phyloP scores from a whole-genome alignment of 1,140 invertebrate species.

The Leptoteleia sp. region DNA sequence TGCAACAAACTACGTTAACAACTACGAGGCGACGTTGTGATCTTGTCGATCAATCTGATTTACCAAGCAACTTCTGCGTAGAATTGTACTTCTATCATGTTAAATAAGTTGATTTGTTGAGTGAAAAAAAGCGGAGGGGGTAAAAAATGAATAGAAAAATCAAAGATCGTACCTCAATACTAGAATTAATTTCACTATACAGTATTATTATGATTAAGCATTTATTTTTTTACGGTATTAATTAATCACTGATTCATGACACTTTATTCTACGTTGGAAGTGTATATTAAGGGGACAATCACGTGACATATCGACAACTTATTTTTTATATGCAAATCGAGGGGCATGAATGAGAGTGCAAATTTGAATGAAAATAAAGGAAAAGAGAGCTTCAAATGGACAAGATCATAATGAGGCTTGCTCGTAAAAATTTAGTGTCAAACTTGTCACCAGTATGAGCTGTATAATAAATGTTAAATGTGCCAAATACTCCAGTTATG shows the following conservation, averaged over 20 bases:
- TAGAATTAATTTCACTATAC: constrained; percentile 17
- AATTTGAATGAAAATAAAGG: too few relatives aligned
- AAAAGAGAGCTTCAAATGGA: too few relatives aligned
- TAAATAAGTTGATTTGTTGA: not conserved
- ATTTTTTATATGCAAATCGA: constrained; percentile 35
- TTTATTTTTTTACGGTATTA: constrained; percentile 15
- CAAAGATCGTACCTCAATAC: not conserved
- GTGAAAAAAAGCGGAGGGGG: not conserved
- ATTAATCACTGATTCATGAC: constrained; percentile 12
- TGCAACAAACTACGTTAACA: constrained; percentile 21
- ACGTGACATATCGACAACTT: constrained; percentile 48
- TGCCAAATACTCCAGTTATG: constrained; percentile 79
- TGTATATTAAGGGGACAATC: constrained; percentile 47
- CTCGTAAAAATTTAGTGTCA: constrained; percentile 62
- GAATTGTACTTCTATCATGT: not conserved
- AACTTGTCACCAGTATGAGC: constrained; percentile 65
- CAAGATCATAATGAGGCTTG: constrained; percentile 68
- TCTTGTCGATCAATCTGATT: constrained; percentile 35
- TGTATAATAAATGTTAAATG: constrained; percentile 77
- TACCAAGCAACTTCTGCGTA: not conserved
- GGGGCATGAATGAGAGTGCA: not conserved
- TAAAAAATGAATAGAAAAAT: too few relatives aligned
- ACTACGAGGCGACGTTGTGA: constrained; percentile 44
- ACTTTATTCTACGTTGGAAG: constrained; percentile 3
- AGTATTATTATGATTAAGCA: constrained; percentile 47